These are phyloP conservation scores for Lindbergichthys nudifrons DNA, from an alignment of 2,797 vertebrate genomes.

Conservation along the genomic window DNA sequence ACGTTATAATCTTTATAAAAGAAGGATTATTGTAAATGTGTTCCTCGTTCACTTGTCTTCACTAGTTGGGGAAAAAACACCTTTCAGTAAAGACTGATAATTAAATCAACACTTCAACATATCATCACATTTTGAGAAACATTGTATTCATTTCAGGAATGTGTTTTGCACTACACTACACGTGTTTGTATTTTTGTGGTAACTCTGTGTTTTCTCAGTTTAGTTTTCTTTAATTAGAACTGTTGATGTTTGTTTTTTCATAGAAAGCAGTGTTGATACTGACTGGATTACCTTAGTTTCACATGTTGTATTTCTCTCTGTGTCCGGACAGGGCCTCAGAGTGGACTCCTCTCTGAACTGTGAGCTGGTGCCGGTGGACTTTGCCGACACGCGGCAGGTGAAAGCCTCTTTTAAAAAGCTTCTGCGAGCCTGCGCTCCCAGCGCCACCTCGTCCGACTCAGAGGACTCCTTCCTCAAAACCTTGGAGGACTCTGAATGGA, in stretches of 20 bases:
- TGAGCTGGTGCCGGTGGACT: slow-evolving; percentile 97
- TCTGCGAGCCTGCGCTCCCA: slow-evolving; percentile 94
- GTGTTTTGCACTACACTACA: no score
- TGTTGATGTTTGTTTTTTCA: background rate
- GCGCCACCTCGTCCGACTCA: slow-evolving; percentile 87
- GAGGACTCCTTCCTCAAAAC: slow-evolving; percentile 95
- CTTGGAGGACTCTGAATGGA: slow-evolving; percentile 97
- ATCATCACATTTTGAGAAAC: background rate
- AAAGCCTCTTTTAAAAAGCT: slow-evolving; percentile 97
- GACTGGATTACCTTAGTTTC: background rate
- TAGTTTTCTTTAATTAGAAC: background rate
- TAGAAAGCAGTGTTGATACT: background rate
- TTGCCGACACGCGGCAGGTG: slow-evolving; percentile 93
- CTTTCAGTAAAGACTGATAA: background rate
- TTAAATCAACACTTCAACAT: background rate
- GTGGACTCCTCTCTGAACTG: slow-evolving; percentile 95
- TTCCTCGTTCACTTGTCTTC: background rate
- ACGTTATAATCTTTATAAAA: background rate
- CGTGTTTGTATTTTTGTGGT: background rate
- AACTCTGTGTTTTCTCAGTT: background rate
- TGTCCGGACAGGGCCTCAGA: slow-evolving; percentile 88
- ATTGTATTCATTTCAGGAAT: no score
- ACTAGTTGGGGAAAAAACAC: background rate
- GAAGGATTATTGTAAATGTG: background rate
- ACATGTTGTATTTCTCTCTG: background rate